Conservation (phyloP, 2,888 invertebrate genomes). For the Platycheirus albimanus region DNA sequence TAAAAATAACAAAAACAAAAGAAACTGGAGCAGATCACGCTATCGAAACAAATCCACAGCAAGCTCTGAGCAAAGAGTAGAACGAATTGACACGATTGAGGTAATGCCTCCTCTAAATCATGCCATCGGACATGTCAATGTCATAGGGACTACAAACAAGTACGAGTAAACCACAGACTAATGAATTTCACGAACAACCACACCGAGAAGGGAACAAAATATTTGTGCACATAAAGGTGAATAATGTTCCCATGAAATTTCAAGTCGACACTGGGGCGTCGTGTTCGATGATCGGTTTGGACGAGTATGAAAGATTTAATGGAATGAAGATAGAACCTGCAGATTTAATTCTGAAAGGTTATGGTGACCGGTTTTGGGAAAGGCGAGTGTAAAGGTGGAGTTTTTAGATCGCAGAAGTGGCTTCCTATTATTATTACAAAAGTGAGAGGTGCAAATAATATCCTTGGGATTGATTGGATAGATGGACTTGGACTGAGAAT, state of each 20-base stretch:
- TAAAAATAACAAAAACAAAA: neutral
- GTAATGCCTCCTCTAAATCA: neutral
- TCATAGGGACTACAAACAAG: neutral
- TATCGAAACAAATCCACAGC: neutral
- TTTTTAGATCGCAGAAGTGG: too few relatives aligned
- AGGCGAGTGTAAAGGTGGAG: too few relatives aligned
- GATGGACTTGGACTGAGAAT: too few relatives aligned
- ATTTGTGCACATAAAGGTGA: slow-evolving; percentile 10
- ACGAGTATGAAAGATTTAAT: slow-evolving; percentile 2
- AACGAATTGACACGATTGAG: neutral
- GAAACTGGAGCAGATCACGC: neutral
- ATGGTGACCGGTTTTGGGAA: neutral
- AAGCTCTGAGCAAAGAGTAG: neutral
- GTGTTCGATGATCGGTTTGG: neutral
- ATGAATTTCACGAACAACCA: neutral
- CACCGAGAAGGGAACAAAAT: neutral
- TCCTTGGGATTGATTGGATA: too few relatives aligned
- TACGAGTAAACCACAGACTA: neutral
- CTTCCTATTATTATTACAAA: too few relatives aligned
- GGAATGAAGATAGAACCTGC: neutral
- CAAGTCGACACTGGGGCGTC: neutral
- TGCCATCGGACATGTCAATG: neutral
- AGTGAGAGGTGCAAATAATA: too few relatives aligned
- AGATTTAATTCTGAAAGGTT: slow-evolving; percentile 3
- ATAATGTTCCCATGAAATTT: neutral